phyloP scores from a whole-genome alignment of 2,113 vertebrate genomes.

The Engraulis encrasicolus region DNA sequence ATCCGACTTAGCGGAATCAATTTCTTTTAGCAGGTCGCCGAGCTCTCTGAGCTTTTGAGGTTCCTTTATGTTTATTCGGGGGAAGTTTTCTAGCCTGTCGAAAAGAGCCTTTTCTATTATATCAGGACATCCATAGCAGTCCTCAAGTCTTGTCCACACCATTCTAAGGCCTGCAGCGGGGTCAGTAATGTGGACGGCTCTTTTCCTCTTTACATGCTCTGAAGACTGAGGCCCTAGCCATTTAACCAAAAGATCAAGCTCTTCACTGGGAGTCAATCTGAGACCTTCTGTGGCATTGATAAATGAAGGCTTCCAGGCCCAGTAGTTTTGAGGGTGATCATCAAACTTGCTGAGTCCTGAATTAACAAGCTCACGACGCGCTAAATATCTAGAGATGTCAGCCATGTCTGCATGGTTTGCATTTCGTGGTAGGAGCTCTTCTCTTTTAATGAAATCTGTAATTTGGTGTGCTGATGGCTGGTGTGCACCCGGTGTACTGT shows the following conservation, averaged over 20 bases:
- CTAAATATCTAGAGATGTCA: too few relatives aligned
- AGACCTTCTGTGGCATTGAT: neutral
- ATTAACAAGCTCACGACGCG: neutral
- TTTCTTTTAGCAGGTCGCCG: constrained; percentile 25
- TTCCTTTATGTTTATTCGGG: constrained; percentile 18
- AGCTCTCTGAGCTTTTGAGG: constrained; percentile 22
- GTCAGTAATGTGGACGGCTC: too few relatives aligned
- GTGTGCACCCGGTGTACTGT: too few relatives aligned
- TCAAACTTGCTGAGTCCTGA: neutral
- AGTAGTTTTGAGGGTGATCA: neutral
- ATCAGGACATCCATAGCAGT: constrained; percentile 28
- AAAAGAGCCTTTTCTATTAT: constrained; percentile 28
- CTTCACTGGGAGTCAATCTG: neutral
- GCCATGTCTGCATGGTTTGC: too few relatives aligned
- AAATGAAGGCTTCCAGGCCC: neutral
- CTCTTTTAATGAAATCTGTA: too few relatives aligned
- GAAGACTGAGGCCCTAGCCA: constrained; percentile 8
- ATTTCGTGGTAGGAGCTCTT: too few relatives aligned
- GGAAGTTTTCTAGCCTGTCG: neutral
- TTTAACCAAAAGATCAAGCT: constrained; percentile 19
- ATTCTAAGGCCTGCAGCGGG: constrained; percentile 10
- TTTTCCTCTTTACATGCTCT: constrained; percentile 18
- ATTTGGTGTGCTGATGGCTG: too few relatives aligned
- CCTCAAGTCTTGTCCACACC: constrained; percentile 26
- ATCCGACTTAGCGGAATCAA: constrained; percentile 29